These are phyloP conservation scores for Augochlora pura DNA, from an alignment of 1,140 invertebrate species.

Conservation along the genomic window DNA sequence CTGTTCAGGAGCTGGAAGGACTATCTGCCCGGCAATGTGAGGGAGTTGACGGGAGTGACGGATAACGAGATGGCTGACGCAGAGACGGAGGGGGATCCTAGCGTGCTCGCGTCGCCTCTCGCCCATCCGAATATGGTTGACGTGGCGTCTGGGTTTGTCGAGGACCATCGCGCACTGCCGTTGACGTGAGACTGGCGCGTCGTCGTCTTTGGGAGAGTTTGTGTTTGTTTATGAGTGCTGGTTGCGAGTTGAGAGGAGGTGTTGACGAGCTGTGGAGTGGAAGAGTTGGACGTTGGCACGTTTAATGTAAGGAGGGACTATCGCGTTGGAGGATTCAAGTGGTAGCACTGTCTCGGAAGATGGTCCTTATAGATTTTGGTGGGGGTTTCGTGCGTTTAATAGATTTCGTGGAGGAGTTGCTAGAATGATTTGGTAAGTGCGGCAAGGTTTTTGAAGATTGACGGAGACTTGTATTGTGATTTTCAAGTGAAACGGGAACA, in stretches of 20 bases:
- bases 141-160: slow-evolving; percentile 64
- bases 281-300: not conserved
- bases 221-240: too few species aligned
- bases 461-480: too few species aligned
- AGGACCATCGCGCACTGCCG: slow-evolving; percentile 70
- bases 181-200: slow-evolving; percentile 62
- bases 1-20: slow-evolving; percentile 96
- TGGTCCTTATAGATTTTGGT: too few species aligned
- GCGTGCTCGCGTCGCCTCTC: slow-evolving; percentile 46
- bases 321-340: too few species aligned
- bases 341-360: too few species aligned
- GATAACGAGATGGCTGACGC: slow-evolving; percentile 59
- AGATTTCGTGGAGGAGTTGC: too few species aligned
- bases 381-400: too few species aligned
- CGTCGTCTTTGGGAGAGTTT: not conserved
- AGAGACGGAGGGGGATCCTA: slow-evolving; percentile 57
- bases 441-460: too few species aligned
- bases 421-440: too few species aligned
- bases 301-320: too few species aligned
- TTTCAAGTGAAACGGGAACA: too few species aligned
- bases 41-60: slow-evolving; percentile 72
- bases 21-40: slow-evolving; percentile 90
- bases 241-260: not conserved
- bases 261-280: not conserved
- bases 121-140: slow-evolving; percentile 62